Conservation (phyloP, 2,888 invertebrate genomes). For the Blera fallax region DNA sequence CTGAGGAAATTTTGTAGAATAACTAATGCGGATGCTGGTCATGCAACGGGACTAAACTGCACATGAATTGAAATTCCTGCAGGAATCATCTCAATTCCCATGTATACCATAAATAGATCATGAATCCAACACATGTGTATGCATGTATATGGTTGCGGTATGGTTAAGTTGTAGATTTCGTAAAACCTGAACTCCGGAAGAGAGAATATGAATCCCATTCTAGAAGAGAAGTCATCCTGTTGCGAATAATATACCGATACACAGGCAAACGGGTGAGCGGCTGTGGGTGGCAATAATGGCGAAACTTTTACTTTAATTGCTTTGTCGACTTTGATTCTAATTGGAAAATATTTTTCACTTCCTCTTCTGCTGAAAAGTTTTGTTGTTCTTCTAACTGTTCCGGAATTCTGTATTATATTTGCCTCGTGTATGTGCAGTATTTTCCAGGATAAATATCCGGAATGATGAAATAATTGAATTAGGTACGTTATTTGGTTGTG, state of each 20-base stretch:
- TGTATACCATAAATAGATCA: conserved; percentile 48
- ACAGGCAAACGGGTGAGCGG: neutral
- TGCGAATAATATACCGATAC: conserved; percentile 11
- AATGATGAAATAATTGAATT: conserved; percentile 34
- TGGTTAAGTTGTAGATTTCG: conserved; percentile 9
- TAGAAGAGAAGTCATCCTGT: neutral
- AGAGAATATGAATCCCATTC: neutral
- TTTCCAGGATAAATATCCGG: conserved; percentile 14
- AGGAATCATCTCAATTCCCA: conserved; percentile 17
- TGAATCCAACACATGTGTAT: conserved; percentile 16
- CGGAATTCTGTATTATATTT: neutral
- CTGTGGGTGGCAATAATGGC: neutral
- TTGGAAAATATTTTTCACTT: conserved; percentile 40
- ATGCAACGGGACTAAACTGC: conserved; percentile 12
- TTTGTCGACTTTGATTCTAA: conserved; percentile 57
- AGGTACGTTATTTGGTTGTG: neutral
- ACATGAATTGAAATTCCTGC: conserved; percentile 17
- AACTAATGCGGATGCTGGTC: conserved; percentile 32
- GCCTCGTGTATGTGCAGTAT: neutral
- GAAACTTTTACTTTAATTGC: conserved; percentile 54
- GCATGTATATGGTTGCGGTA: neutral
- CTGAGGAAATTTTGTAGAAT: conserved; percentile 29
- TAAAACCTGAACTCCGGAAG: conserved; percentile 9
- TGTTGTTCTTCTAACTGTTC: conserved; percentile 2
- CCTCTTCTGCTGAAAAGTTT: neutral